These are phyloP conservation scores for Schlechtendalia chinensis DNA, from an alignment of 1,140 invertebrate species.

Conservation along the genomic window DNA sequence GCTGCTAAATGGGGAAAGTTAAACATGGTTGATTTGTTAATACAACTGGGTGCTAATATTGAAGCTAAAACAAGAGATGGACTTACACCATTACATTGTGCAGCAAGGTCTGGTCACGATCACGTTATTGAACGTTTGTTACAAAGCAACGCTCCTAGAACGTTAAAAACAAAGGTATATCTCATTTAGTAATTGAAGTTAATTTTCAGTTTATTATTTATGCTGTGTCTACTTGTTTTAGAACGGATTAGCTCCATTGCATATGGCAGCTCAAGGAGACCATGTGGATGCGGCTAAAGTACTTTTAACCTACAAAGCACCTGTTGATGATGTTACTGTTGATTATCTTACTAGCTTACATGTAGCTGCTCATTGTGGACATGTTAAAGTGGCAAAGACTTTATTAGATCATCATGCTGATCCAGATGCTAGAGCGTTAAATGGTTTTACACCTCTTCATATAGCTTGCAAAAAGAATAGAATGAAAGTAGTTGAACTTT, in stretches of 20 bases:
- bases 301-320: conserved; percentile 87
- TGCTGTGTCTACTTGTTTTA: conserved; percentile 57
- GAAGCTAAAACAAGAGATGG: conserved; percentile 93
- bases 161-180: conserved; percentile 93
- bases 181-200: not conserved
- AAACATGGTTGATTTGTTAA: conserved; percentile 83
- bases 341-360: conserved; percentile 96
- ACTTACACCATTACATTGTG: conserved; percentile 87
- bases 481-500: conserved; percentile 92
- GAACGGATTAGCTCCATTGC: conserved; percentile 86
- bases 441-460: conserved; percentile 97
- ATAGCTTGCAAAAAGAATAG: conserved; percentile 99
- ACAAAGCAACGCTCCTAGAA: conserved; percentile 87
- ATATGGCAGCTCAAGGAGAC: conserved; percentile 95
- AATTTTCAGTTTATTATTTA: not conserved
- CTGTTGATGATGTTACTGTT: conserved; percentile 95
- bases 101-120: conserved; percentile 93
- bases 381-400: conserved; percentile 92
- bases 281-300: conserved; percentile 93
- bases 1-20: conserved; percentile 96
- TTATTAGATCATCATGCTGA: conserved; percentile 92
- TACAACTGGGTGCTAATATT: conserved; percentile 85
- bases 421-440: conserved; percentile 92
- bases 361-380: conserved; percentile 92
- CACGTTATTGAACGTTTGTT: conserved; percentile 90